These are phyloP conservation scores for Telenomus remus DNA, from an alignment of 1,140 invertebrate species.

Conservation along the genomic window DNA sequence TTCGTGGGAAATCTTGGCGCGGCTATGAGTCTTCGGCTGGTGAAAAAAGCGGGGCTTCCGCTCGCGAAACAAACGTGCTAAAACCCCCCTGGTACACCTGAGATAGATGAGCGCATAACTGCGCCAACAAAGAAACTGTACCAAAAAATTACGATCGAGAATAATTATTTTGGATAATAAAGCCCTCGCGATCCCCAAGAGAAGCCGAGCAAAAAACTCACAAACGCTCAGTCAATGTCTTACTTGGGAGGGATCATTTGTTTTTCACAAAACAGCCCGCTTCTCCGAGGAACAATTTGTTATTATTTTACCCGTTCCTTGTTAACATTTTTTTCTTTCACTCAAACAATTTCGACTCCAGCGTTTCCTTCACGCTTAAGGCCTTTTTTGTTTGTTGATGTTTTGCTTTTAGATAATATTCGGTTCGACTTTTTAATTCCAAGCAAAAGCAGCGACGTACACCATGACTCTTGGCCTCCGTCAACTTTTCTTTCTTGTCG, in stretches of 20 bases:
- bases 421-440: slow-evolving; percentile 23
- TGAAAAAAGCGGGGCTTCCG: slow-evolving; percentile 59
- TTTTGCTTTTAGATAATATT: neutral
- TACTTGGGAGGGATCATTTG: slow-evolving; percentile 23
- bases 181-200: slow-evolving; percentile 15
- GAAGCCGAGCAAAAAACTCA: slow-evolving; percentile 12
- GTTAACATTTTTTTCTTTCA: neutral
- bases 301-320: slow-evolving; percentile 9
- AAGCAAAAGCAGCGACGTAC: slow-evolving; percentile 16
- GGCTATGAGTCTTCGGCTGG: slow-evolving; percentile 54
- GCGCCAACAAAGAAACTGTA: slow-evolving; percentile 36
- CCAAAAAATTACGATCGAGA: slow-evolving; percentile 42
- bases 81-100: slow-evolving; percentile 32
- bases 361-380: too few species aligned
- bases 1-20: slow-evolving; percentile 62
- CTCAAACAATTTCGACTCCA: too few species aligned
- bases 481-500: slow-evolving; percentile 50
- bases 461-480: slow-evolving; percentile 29
- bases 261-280: slow-evolving; percentile 9
- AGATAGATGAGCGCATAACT: slow-evolving; percentile 43
- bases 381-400: too few species aligned
- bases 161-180: slow-evolving; percentile 49
- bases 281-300: slow-evolving; percentile 6
- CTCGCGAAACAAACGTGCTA: slow-evolving; percentile 53
- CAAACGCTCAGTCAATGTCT: slow-evolving; percentile 38